Base-by-base conservation (phyloP, 2,113 vertebrate genomes). In the Peucedramus taeniatus region DNA sequence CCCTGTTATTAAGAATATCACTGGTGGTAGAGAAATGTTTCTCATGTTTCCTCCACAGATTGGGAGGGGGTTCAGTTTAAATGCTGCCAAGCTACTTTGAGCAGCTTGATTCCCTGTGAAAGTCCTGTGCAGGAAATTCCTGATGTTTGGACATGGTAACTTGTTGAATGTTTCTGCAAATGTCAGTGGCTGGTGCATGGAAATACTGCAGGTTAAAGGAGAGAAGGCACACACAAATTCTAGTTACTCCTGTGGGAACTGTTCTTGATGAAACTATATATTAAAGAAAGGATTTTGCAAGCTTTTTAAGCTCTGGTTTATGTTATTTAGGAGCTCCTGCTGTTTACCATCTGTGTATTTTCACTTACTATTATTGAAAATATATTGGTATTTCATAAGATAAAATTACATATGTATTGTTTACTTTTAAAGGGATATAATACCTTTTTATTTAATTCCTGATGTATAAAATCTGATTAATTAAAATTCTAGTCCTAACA, bases 291-390 rank as follows among this genome's bases (percentile, higher is more conserved):
- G 16, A 51, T 56, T 84, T 78, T 44, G 64, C 8, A 40, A 49
- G 10, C 6, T 11, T 72, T 90, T 76, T 60, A 37, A 78, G 7
- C 26, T 64, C 16, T 87, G 23, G 13, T 37, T 56, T 68, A 0
- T 21, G 33, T 27, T 82, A 30, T 78, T 50, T 75, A 44, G 20
- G 61, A 76, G 26, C 42, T 71, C 61, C 61, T 56, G 45, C 70
- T 91, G 56, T 84, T 79, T 85, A 4, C 82, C 31, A 72, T 94
- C 85, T 53, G 74, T 31, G n/a, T 79, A 20, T 89, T 79, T 93
- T 6, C 22, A 49, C 8, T 45, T 51, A 20, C 23, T 50, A 33
- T 37, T 57, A 33, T 35, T 68, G 44, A 59, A 77, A 92, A 78
- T 74, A 16, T 5, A n/a, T 70, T 56, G 15, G 6, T 50, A 26